Evolutionary conservation across 2,113 vertebrate species (phyloP).

Genomic region (Prunella fulvescens): DNA sequence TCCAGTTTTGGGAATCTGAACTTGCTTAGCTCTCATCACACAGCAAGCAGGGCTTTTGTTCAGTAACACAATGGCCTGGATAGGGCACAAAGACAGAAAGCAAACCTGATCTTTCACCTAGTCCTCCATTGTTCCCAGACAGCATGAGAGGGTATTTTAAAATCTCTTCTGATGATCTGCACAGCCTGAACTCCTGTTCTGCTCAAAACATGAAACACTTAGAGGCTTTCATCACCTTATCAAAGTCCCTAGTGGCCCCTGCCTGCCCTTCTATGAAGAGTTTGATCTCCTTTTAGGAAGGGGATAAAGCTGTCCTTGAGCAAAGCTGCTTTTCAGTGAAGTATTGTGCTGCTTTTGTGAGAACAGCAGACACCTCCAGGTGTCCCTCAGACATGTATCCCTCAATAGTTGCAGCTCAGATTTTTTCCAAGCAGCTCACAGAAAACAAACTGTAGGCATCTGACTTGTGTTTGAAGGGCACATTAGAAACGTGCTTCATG

Average conservation of each 20-base stretch:
- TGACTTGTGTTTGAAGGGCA: slow-evolving; percentile 3
- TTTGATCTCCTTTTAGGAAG: slow-evolving; percentile 26
- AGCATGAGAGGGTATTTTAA: slow-evolving; percentile 25
- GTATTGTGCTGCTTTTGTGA: background rate
- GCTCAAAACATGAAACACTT: background rate
- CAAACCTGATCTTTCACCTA: background rate
- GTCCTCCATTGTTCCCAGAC: slow-evolving; percentile 28
- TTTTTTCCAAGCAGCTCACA: background rate
- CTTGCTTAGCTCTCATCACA: background rate
- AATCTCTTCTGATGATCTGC: background rate
- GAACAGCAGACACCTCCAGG: slow-evolving; percentile 2
- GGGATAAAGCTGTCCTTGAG: slow-evolving; percentile 4
- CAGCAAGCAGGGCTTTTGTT: background rate
- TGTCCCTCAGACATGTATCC: slow-evolving; percentile 10
- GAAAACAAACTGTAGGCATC: background rate
- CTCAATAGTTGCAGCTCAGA: slow-evolving; percentile 6
- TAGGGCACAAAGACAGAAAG: slow-evolving; percentile 1
- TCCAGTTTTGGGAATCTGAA: background rate
- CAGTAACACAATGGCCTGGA: background rate
- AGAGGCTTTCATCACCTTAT: slow-evolving; percentile 5
- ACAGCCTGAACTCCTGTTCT: slow-evolving; percentile 11
- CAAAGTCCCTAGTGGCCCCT: background rate
- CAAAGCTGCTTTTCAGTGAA: slow-evolving; percentile 26
- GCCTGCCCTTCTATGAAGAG: background rate
- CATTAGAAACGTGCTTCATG: background rate